phyloP scores from a whole-genome alignment of 2,888 invertebrate genomes.

The Lasius platythorax region DNA sequence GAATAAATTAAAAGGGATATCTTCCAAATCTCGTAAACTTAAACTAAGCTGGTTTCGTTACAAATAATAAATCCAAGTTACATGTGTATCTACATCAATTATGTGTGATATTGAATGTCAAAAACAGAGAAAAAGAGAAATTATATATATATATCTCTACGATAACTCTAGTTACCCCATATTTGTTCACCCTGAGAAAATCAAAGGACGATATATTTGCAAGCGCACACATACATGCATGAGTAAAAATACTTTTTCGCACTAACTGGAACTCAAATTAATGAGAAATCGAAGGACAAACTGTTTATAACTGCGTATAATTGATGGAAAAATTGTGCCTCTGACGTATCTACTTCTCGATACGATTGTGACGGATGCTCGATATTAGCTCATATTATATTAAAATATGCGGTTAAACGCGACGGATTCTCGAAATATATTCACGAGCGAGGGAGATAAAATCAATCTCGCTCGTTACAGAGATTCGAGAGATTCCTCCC shows the following conservation, averaged over 20 bases:
- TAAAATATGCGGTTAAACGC: background rate
- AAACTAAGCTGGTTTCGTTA: background rate
- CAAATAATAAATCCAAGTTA: background rate
- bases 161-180: conserved; percentile 1
- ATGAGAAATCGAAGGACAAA: background rate
- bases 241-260: background rate
- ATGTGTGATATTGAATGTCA: background rate
- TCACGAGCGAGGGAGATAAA: background rate
- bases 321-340: background rate
- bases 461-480: background rate
- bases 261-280: background rate
- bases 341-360: background rate
- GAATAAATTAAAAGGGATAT: background rate
- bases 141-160: background rate
- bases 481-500: background rate
- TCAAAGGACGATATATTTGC: background rate
- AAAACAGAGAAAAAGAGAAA: background rate
- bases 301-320: background rate
- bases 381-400: background rate
- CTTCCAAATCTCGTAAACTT: background rate
- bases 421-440: background rate
- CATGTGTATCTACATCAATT: background rate
- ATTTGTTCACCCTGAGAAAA: conserved; percentile 12
- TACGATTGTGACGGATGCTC: too few relatives aligned
- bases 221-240: background rate